Conservation (phyloP, 1,140 invertebrate species). For the Camponotus floridanus region DNA sequence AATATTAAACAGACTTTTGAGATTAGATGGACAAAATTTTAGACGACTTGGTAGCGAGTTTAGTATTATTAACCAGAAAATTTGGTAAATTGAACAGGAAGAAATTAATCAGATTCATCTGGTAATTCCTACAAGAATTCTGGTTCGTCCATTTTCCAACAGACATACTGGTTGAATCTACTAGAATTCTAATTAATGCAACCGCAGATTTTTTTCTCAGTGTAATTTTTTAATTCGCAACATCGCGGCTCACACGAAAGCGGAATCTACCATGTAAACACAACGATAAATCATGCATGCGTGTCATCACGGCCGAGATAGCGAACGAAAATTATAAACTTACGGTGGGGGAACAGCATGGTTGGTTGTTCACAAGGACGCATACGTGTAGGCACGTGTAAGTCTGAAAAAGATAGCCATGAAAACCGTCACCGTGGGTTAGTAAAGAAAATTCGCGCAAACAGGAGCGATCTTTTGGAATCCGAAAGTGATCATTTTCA, state of each 20-base stretch:
- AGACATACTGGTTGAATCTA: no score
- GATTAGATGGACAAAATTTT: no score
- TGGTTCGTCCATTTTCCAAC: no score
- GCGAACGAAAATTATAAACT: conserved; percentile 84
- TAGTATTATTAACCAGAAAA: no score
- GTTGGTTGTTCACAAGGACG: conserved; percentile 92
- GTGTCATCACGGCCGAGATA: conserved; percentile 47
- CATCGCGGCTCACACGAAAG: neutral
- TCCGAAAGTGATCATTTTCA: neutral
- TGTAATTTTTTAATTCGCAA: conserved; percentile 30
- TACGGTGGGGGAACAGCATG: conserved; percentile 93
- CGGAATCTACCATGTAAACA: neutral
- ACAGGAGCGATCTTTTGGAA: neutral
- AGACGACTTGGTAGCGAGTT: no score
- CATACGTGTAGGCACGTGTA: conserved; percentile 96
- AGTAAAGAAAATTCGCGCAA: conserved; percentile 34
- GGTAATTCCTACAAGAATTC: no score
- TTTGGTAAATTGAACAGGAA: no score
- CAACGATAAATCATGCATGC: conserved; percentile 33
- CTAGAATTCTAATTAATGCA: no score
- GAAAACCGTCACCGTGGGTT: conserved; percentile 73
- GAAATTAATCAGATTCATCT: no score
- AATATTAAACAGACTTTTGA: no score
- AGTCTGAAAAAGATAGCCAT: conserved; percentile 89
- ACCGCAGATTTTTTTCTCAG: no score